Conservation (phyloP, 2,888 invertebrate species). For the Macropis europaea region DNA sequence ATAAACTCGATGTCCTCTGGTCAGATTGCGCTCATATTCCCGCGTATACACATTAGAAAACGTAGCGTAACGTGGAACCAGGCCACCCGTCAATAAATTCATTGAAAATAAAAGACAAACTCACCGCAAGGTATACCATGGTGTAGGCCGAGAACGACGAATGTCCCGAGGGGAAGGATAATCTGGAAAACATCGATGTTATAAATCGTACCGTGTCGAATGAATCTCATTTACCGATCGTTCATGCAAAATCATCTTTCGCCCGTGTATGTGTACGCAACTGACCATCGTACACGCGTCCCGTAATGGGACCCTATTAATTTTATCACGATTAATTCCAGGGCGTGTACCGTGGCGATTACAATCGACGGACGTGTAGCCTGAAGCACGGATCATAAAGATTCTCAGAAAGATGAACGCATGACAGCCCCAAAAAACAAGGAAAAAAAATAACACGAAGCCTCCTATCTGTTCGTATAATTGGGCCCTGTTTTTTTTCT, state of each 20-base stretch:
- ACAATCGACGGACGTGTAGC: conserved; percentile 37
- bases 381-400: conserved; percentile 36
- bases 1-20: too few species aligned
- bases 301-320: conserved; percentile 59
- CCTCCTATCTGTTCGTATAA: conserved; percentile 34
- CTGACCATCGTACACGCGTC: conserved; percentile 22
- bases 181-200: conserved; percentile 78
- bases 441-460: background rate
- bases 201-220: conserved; percentile 51
- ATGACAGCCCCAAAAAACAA: background rate
- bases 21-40: too few species aligned
- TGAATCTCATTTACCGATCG: conserved; percentile 44
- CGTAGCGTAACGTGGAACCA: too few species aligned
- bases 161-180: conserved; percentile 96
- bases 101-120: conserved; percentile 74
- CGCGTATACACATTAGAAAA: too few species aligned
- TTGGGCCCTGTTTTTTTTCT: conserved; percentile 11
- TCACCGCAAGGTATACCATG: conserved; percentile 92
- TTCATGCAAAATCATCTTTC: conserved; percentile 1
- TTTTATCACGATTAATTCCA: conserved; percentile 64
- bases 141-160: conserved; percentile 94
- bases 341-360: conserved; percentile 48
- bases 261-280: background rate
- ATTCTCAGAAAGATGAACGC: conserved; percentile 24
- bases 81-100: conserved; percentile 10